Percentiles rank a stretch among this genome's conserved stretches.
Conservation (phyloP, 2,888 invertebrate genomes). For the Pyrochroa serraticornis region DNA sequence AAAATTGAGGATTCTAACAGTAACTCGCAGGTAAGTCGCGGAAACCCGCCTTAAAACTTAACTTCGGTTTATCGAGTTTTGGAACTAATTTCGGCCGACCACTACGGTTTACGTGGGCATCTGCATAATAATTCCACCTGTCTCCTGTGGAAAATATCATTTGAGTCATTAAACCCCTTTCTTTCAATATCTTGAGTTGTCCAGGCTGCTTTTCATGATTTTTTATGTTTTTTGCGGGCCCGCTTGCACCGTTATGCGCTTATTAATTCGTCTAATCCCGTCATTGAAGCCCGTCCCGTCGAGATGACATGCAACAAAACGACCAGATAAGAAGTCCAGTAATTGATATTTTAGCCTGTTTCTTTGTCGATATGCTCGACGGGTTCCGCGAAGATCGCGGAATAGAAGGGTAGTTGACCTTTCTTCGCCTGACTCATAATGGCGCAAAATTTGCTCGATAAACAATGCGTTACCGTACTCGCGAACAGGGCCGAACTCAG, state of each 20-base stretch:
- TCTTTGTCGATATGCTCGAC: constrained; percentile 16
- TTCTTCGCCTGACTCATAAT: constrained; percentile 17
- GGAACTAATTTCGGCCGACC: no score
- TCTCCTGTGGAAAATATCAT: constrained; percentile 8
- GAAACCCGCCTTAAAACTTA: no score
- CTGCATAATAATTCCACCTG: not conserved
- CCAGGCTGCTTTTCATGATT: not conserved
- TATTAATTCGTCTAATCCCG: not conserved
- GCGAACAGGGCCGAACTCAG: no score
- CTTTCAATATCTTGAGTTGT: not conserved
- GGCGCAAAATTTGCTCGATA: constrained; percentile 13
- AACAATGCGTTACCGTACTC: constrained; percentile 1
- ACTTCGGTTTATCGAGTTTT: no score
- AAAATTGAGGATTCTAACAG: constrained; percentile 82
- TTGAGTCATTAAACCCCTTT: constrained; percentile 5
- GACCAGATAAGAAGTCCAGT: not conserved
- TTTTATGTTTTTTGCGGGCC: constrained; percentile 6
- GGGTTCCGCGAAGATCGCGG: not conserved
- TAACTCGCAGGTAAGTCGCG: constrained; percentile 66
- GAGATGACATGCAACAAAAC: constrained; percentile 12
- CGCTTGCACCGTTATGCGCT: constrained; percentile 14
- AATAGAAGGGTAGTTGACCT: constrained; percentile 24
- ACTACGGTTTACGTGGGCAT: not conserved
- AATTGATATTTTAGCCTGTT: constrained; percentile 5
- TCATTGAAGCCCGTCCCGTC: no score